Base-by-base conservation (phyloP, 1,140 invertebrate species). In the Drosophila tristis region DNA sequence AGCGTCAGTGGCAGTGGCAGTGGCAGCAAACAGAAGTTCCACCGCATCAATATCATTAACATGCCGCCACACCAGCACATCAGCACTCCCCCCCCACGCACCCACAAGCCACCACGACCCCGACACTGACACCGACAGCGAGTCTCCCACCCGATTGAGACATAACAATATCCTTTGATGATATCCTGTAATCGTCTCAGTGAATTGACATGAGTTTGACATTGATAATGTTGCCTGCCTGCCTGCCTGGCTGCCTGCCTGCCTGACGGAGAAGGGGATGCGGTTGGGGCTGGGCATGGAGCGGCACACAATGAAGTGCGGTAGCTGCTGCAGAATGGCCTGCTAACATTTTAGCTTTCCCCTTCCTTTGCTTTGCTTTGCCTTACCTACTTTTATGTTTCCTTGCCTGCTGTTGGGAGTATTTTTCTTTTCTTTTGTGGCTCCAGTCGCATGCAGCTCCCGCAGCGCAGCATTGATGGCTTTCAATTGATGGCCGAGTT, bases 81-180 rank as follows among this genome's bases (percentile, higher is more conserved):
- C n/a, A n/a, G n/a, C 23, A 23, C 23, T 4, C 0, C 11, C 35
- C 35, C 35, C 35, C 23, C 23, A 25, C 2, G 31, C 53, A 62
- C n/a, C 63, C 48, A 42, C 51, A 54, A 43, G 29, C 57, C 43
- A 55, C 53, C 43, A 7, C 20, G 20, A 20, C 20, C 20, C 20
- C 20, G 20, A 20, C 44, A 51, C 31, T 15, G 29, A 25, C 29
- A 31, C 39, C n/a, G 47, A 23, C 15, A 4, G 8, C 20, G 13
- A n/a, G 26, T 29, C 15, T 13, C 44, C 44, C 74, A 48, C 54
- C 55, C 74, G 70, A 87, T 89, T 79, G 84, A 82, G 84, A 76
- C 82, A 87, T 87, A 87, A 87, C 84, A 87, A 87, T 87, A 89
- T 87, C 82, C 82, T 87, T 82, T 82, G 84, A 76, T 77, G 80